Percentiles rank a stretch among this genome's conserved stretches.
These are phyloP conservation scores for human DNA, from an alignment of 2,113 vertebrate genomes.

Conservation along the genomic window DNA sequence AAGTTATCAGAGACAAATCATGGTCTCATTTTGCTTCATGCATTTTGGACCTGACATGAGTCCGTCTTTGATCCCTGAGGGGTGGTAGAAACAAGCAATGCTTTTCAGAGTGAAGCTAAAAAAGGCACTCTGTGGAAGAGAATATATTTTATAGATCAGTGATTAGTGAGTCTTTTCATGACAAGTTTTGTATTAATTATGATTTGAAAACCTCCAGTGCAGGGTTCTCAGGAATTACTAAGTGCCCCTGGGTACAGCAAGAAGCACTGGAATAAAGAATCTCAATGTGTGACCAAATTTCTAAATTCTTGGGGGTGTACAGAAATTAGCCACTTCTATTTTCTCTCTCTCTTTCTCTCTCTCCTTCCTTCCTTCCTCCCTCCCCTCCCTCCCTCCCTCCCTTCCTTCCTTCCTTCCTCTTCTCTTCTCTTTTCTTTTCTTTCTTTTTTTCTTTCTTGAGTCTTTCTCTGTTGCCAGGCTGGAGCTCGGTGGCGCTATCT, in stretches of 20 bases:
- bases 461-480: too few relatives aligned
- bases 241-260: background rate
- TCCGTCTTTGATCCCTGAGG: background rate
- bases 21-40: background rate
- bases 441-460: accelerated
- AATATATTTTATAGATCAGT: conserved; percentile 43
- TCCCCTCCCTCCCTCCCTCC: too few relatives aligned
- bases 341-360: background rate
- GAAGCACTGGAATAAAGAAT: background rate
- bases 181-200: conserved; percentile 4
- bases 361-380: too few relatives aligned
- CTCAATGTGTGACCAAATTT: background rate
- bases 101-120: conserved; percentile 29
- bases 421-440: too few relatives aligned
- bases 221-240: background rate
- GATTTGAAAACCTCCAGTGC: conserved; percentile 13
- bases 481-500: too few relatives aligned
- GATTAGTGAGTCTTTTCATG: conserved; percentile 44
- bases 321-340: background rate
- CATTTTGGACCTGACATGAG: background rate
- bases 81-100: background rate
- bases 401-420: too few relatives aligned
- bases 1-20: background rate
- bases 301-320: background rate
- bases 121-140: background rate